Conservation (phyloP, 2,888 invertebrate genomes). For the Sylvicola fuscatus region DNA sequence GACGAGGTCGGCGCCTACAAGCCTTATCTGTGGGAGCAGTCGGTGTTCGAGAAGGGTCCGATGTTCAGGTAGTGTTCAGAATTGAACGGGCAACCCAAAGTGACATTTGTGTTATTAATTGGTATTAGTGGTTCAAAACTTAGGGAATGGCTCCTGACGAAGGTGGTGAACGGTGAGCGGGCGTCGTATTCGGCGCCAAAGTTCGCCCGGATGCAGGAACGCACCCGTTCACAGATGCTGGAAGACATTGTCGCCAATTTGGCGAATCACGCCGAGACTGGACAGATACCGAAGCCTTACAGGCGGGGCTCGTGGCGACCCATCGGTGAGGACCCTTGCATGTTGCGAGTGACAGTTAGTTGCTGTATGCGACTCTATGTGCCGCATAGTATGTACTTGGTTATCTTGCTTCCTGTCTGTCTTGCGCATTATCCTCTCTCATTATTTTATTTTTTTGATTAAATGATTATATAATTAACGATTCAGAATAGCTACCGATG, state of each 20-base stretch:
- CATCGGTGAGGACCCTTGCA: constrained; percentile 35
- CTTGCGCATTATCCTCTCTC: neutral
- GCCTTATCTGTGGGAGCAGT: constrained; percentile 89
- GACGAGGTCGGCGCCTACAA: constrained; percentile 93
- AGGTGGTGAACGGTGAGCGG: constrained; percentile 83
- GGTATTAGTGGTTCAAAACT: constrained; percentile 3
- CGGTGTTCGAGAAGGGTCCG: constrained; percentile 80
- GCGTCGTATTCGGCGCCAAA: constrained; percentile 89
- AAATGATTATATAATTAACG: no score
- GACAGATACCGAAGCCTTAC: constrained; percentile 89
- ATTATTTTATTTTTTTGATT: neutral
- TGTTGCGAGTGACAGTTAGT: constrained; percentile 14
- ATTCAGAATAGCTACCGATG: no score
- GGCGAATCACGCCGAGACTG: constrained; percentile 86
- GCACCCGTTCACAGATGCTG: constrained; percentile 82
- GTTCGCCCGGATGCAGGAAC: constrained; percentile 86
- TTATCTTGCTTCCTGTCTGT: constrained; percentile 2
- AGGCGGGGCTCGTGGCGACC: constrained; percentile 85
- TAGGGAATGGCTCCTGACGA: constrained; percentile 78
- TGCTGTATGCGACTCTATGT: constrained; percentile 25
- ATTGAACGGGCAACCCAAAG: neutral
- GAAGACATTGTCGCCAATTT: constrained; percentile 87
- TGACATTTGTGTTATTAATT: neutral
- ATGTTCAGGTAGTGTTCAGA: constrained; percentile 57
- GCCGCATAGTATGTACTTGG: constrained; percentile 24